Base-by-base conservation (phyloP, 2,113 vertebrate genomes). In the Ornithorhynchus anatinus region DNA sequence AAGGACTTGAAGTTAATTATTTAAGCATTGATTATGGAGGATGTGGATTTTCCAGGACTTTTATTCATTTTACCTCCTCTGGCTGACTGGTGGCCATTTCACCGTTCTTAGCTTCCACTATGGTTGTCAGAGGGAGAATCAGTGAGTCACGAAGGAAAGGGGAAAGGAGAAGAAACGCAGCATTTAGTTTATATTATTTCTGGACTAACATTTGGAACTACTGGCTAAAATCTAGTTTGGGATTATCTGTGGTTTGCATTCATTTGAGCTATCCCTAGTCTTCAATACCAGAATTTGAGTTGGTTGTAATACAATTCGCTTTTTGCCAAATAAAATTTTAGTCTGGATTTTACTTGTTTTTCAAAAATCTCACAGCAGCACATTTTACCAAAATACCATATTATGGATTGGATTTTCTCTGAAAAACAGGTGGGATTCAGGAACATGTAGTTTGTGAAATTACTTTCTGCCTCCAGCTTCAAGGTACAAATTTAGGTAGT, bases 181-280 rank as follows among this genome's bases (percentile, higher is more conserved):
- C n/a, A n/a, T n/a, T n/a, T n/a, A n/a, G n/a, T n/a, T n/a, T n/a
- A n/a, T n/a, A n/a, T n/a, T n/a, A n/a, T n/a, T n/a, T n/a, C n/a
- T n/a, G n/a, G n/a, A n/a, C n/a, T n/a, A n/a, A n/a, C n/a, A n/a
- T n/a, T n/a, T n/a, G n/a, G n/a, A n/a, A n/a, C n/a, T n/a, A n/a
- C n/a, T n/a, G n/a, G n/a, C n/a, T n/a, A n/a, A n/a, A n/a, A n/a
- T n/a, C n/a, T n/a, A n/a, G n/a, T n/a, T n/a, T n/a, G n/a, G n/a
- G n/a, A n/a, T n/a, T n/a, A n/a, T n/a, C n/a, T n/a, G n/a, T n/a
- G n/a, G n/a, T n/a, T n/a, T n/a, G n/a, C n/a, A n/a, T n/a, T n/a
- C n/a, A n/a, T n/a, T n/a, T n/a, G 35, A 63, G 52, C 57, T 23
- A 6, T 22, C 80, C 16, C 59, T 86, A 60, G 64, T 64, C 12